Base-by-base conservation (phyloP, 2,888 invertebrate species). In the Coleophora deauratella region DNA sequence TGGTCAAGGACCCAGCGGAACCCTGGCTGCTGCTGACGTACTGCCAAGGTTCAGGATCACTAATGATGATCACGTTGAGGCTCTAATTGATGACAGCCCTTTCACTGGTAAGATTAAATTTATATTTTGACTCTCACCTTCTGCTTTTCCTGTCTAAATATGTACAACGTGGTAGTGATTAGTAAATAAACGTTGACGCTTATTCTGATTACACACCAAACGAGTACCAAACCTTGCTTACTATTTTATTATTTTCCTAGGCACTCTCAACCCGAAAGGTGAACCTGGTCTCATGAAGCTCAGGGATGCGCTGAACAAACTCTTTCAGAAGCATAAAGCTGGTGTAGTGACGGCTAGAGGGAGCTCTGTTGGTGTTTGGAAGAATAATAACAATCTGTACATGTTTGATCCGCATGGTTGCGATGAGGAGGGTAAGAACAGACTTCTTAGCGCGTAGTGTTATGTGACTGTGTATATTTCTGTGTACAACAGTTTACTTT, bases 341-440 rank as follows among this genome's bases (percentile, higher is more conserved):
- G 90, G 87, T 0, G 80, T 91, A 4, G 61, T 91, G 27, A 90
- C 88, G 0, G 84, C 88, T 0, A 76, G 89, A 3, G 87, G 86
- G 0, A 75, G 75, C 0, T 88, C 90, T 0, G 62, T 86, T 0
- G 89, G 87, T 0, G 67, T 91, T 2, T 90, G 89, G 89, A 78
- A 69, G 41, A 68, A 80, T 1, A 79, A 81, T 0, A 58, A 75
- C 2, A 76, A 74, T 36, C 80, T 69, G 44, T 88, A 87, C 49
- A 76, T 88, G 55, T 90, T 88, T 38, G 90, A 91, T 51, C 88
- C 90, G 0, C 88, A 88, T 13, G 85, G 86, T 0, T 87, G 89
- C 40, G 87, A 89, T 49, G 86, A 88, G 9, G 73, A 85, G 13
- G 91, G 91, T 58, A 39, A 61, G 55, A 40, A 14, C 9, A 9